phyloP scores from a whole-genome alignment of 2,888 invertebrate genomes.

The Harpalus rubripes region DNA sequence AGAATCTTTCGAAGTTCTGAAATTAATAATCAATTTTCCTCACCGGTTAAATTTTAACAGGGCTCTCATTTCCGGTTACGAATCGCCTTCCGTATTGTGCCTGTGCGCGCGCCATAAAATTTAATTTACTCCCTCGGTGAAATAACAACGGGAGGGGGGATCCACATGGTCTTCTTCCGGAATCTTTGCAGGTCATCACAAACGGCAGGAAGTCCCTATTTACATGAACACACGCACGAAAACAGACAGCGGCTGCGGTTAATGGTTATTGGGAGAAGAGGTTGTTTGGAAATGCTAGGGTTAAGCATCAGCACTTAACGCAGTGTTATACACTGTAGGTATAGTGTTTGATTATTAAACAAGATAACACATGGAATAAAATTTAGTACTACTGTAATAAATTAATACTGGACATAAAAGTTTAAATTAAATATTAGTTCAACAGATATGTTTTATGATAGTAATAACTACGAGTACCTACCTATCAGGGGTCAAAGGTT shows the following conservation, averaged over 20 bases:
- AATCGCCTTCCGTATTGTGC: constrained; percentile 34
- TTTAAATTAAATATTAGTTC: no score
- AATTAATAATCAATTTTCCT: constrained; percentile 48
- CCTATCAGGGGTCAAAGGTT: no score
- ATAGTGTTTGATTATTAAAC: background rate
- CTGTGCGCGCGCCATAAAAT: constrained; percentile 29
- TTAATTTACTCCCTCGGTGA: constrained; percentile 32
- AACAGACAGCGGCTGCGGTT: background rate
- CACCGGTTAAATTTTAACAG: constrained; percentile 46
- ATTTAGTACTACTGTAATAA: background rate
- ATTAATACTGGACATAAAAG: background rate
- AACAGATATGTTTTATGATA: no score
- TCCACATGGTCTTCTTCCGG: constrained; percentile 35
- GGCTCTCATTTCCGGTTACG: constrained; percentile 21
- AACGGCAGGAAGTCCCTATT: constrained; percentile 35
- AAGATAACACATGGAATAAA: background rate
- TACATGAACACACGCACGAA: constrained; percentile 40
- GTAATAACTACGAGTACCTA: no score
- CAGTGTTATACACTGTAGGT: background rate
- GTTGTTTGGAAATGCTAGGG: background rate
- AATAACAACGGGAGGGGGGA: background rate
- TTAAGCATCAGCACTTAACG: background rate
- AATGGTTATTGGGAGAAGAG: constrained; percentile 7
- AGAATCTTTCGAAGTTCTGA: constrained; percentile 44
- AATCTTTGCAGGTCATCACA: constrained; percentile 27